Evolutionary conservation across 2,113 vertebrate genomes (phyloP).

Genomic region (Gavialis gangeticus): DNA sequence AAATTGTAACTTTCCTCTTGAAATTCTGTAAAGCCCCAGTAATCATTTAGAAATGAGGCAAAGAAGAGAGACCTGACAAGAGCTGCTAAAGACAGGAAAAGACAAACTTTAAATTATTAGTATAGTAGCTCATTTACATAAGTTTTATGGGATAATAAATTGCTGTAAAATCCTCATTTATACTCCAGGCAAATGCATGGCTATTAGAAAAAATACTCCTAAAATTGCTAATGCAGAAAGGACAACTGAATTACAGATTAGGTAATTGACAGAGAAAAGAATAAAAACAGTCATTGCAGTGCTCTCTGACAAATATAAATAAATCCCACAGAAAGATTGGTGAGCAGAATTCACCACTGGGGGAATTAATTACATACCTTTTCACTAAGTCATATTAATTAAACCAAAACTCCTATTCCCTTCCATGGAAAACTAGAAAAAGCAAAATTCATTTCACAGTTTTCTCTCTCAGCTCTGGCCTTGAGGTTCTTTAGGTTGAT

Average conservation of each 20-base stretch:
- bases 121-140: conserved; percentile 26
- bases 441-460: background rate
- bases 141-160: background rate
- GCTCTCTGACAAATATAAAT: conserved; percentile 44
- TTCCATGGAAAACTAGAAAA: background rate
- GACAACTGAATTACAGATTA: conserved; percentile 29
- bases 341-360: background rate
- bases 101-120: background rate
- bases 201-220: conserved; percentile 12
- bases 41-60: conserved; percentile 4
- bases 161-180: conserved; percentile 17
- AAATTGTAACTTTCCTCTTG: background rate
- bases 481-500: background rate
- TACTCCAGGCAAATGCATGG: conserved; percentile 23
- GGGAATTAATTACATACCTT: background rate
- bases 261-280: conserved; percentile 53
- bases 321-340: conserved; percentile 35
- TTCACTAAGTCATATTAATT: background rate
- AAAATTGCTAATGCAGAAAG: conserved; percentile 29
- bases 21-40: background rate
- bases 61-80: conserved; percentile 37
- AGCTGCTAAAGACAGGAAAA: conserved; percentile 3
- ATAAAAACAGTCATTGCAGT: conserved; percentile 16
- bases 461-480: background rate
- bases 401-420: background rate